Base-by-base conservation (phyloP, 2,113 vertebrate species). In the Sinocyclocheilus rhinocerous region DNA sequence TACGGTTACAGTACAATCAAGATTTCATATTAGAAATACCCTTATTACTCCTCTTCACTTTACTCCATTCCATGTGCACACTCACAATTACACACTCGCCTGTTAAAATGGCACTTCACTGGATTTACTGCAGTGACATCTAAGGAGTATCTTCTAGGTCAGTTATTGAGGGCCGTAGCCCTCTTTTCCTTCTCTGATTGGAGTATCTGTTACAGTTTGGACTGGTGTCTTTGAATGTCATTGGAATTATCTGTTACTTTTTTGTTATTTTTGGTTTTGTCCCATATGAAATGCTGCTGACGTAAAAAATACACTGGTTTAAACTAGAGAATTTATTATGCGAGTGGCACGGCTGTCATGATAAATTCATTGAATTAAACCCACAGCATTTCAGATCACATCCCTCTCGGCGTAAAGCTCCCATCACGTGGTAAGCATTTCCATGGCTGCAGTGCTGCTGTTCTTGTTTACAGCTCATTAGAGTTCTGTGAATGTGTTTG, bases 201-300 rank as follows among this genome's bases (percentile, higher is more conserved):
- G 84, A 90, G 45, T 84, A 89, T 88, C 88, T 90, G 90, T 92
- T 91, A 92, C 89, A 85, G 79, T 81, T 86, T 55, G 83, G 78
- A 88, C 73, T 83, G 65, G 83, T 36, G 36, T 84, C 76, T 39
- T 13, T 75, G n/a, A 15, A 72, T 36, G 33, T 85, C 76, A 45
- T 20, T 20, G 42, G 59, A 75, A 77, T 29, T 45, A 8, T 48
- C 3, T 29, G 73, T 85, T 84, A 86, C 76, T 70, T 78, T 63
- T 33, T 87, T 87, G 85, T 86, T n/a, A n/a, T 24, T 55, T 78
- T 76, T 55, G 18, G 22, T 61, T 50, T 81, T 72, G 13, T 24
- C 10, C n/a, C 13, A 45, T 81, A 48, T 26, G 59, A 24, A 65
- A 67, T n/a, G 9, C 59, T n/a, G 9, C 59, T 63, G 39, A 26